Evolutionary conservation across 2,888 invertebrate species (phyloP), one percentile per base, ranked within the genome.

Genomic region (Danaus chrysippus): DNA sequence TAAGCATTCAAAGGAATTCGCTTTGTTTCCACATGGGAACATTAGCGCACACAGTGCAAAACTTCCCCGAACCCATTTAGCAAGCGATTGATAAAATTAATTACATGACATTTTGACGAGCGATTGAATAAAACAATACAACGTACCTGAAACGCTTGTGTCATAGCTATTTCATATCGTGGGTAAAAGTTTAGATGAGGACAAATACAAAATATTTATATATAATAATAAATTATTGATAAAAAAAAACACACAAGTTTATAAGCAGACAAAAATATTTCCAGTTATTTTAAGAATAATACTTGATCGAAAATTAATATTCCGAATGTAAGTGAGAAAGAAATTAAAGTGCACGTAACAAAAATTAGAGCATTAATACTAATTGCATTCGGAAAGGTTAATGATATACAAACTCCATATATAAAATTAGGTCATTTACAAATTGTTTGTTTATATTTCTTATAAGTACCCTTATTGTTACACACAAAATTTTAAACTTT

Each of bases 1-100:
- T 87, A 86, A 89, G 87, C 89, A 87, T 83, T 86, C 81, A 73
- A 72, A 75, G 79, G 78, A 82, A 82, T 83, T 79, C 77, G 77
- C 76, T 78, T 76, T 78, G 79, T 81, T 78, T 75, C 77, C 74
- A 75, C 70, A 70, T 73, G 73, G 74, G 72, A 75, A 76, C 72
- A 73, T 71, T 72, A 72, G 71, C 71, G 61, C 67, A 66, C 61
- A 76, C 79, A 77, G 69, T 74, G 74, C 74, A 71, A 73, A 70
- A 68, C 70, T 86, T 86, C 86, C 76, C 73, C 80, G 86, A 84
- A 88, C 62, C 70, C 74, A 76, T 83, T 83, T 56, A 81, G 80
- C 77, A 82, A 82, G 70, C 71, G 68, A 74, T 76, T 77, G 82
- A 75, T 72, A 71, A 74, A 64, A 61, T 59, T 58, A 54, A 64